Base-by-base conservation (phyloP, 2,797 vertebrate genomes). In the Smutsia gigantea region DNA sequence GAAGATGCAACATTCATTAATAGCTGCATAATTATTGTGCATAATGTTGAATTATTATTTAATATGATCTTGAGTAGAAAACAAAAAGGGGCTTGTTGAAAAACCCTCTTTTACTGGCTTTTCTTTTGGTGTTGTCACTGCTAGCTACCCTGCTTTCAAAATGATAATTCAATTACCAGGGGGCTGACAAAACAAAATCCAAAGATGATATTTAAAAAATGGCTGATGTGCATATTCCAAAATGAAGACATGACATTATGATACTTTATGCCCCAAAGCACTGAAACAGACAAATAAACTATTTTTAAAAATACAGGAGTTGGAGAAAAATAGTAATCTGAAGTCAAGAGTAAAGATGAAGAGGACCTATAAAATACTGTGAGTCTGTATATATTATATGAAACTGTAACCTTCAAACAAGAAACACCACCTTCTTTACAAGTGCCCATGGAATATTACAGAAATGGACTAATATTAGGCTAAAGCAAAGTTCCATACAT, bases 41-140 rank as follows among this genome's bases (percentile, higher is more conserved):
- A 7, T 88, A 83, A 93, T 9, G 89, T 29, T 25, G 29, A 66
- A 42, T 75, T 75, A 84, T 91, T 74, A 93, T 46, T 75, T 61
- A 86, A 75, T 59, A 91, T n/a, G 71, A 79, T 53, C 59, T 63
- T 83, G 69, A 94, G 39, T 39, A 74, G 61, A 49, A 89, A 94
- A 93, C 53, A 93, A 71, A 46, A 89, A 96, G 37, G 39, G 29
- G 21, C 23, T 66, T 93, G 61, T n/a, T 92, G 69, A 74, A 95
- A 90, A 95, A 64, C 7, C 2, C 51, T 31, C 42, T 66, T 85
- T 49, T 37, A 78, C 23, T 61, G 12, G 55, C 7, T 85, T 95
- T 75, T 74, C 75, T 95, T 94, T 64, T 42, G 49, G 23, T 71
- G n/a, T 68, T 21, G 21, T 77, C 57, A 63, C 49, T 39, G 39